These are phyloP conservation scores for Marisa cornuarietis DNA, from an alignment of 1,140 invertebrate species.

Conservation along the genomic window DNA sequence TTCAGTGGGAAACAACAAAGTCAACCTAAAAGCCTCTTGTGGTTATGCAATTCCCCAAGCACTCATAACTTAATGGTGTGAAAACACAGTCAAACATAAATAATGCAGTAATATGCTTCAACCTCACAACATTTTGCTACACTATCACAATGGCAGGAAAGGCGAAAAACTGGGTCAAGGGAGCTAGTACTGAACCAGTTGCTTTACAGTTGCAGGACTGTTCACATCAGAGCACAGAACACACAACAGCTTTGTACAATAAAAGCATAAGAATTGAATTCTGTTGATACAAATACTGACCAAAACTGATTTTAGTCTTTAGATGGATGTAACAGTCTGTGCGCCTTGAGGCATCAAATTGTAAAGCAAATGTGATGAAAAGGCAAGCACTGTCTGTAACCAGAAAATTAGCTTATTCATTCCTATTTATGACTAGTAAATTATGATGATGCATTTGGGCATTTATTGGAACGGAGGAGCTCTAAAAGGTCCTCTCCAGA, in stretches of 20 bases:
- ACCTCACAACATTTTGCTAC: slow-evolving; percentile 5
- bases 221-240: no score
- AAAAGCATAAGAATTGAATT: not conserved
- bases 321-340: no score
- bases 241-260: slow-evolving; percentile 4
- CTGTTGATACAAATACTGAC: not conserved
- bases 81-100: slow-evolving; percentile 8
- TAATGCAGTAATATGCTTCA: slow-evolving; percentile 1
- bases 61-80: not conserved
- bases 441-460: no score
- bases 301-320: not conserved
- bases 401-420: no score
- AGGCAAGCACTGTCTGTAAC: no score
- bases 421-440: no score
- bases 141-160: slow-evolving; percentile 4
- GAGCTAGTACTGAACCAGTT: no score
- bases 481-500: no score
- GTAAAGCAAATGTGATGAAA: no score
- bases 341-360: no score
- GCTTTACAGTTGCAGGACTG: no score
- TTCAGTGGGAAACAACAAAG: not conserved
- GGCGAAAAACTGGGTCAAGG: not conserved
- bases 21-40: slow-evolving; percentile 3
- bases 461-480: no score
- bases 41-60: not conserved